Evolutionary conservation across 2,113 vertebrate species (phyloP).

Genomic region (Phalacrocorax aristotelis): DNA sequence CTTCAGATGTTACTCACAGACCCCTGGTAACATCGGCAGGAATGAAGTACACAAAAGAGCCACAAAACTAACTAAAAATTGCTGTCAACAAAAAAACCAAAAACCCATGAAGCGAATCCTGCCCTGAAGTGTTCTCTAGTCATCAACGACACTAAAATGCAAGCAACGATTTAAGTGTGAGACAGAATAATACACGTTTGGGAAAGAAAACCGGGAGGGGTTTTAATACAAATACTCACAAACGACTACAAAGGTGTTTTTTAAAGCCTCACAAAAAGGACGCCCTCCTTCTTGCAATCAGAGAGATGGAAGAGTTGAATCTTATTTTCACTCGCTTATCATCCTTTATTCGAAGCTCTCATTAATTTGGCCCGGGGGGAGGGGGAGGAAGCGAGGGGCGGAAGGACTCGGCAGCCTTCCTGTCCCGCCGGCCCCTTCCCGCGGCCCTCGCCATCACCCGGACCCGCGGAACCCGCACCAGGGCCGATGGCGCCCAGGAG

Average conservation of each 20-base stretch:
- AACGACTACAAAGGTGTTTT: background rate
- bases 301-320: background rate
- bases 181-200: accelerated
- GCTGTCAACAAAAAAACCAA: background rate
- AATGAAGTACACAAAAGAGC: background rate
- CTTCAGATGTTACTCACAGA: background rate
- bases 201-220: accelerated
- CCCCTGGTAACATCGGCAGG: background rate
- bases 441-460: background rate
- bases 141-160: background rate
- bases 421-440: background rate
- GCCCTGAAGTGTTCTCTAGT: background rate
- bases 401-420: background rate
- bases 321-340: background rate
- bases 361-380: background rate
- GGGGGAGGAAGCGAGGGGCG: background rate
- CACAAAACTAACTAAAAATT: background rate
- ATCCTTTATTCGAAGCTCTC: background rate
- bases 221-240: background rate
- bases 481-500: background rate
- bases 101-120: background rate
- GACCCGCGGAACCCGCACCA: accelerated
- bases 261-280: background rate
- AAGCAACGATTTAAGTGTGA: background rate
- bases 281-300: background rate